Percentiles rank a stretch among this genome's conserved stretches.
phyloP scores from a whole-genome alignment of 2,888 invertebrate genomes.

The Hypsopygia costalis region DNA sequence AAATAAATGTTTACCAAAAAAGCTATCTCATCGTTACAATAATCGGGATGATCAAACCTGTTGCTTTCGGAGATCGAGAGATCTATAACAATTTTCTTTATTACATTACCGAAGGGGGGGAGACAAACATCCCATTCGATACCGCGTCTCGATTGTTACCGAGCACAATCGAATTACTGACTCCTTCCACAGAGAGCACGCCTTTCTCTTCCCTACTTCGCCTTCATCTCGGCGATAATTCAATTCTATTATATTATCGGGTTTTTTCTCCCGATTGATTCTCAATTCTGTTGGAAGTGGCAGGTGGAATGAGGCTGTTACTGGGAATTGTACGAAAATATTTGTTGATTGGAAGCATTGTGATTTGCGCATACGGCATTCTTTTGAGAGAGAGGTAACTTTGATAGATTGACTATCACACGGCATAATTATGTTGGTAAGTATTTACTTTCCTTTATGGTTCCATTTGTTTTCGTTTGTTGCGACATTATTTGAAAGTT shows the following conservation, averaged over 20 bases:
- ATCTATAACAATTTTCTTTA: conserved; percentile 50
- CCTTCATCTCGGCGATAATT: conserved; percentile 74
- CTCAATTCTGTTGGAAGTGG: conserved; percentile 35
- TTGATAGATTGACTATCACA: too few relatives aligned
- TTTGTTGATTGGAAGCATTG: conserved; percentile 41
- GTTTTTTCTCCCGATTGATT: conserved; percentile 71
- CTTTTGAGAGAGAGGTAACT: not conserved
- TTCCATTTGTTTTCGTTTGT: too few relatives aligned
- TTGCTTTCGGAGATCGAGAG: conserved; percentile 43
- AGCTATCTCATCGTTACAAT: not conserved
- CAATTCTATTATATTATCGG: conserved; percentile 73
- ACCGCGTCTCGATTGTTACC: conserved; percentile 61
- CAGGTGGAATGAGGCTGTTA: conserved; percentile 34
- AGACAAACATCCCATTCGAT: conserved; percentile 56
- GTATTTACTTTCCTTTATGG: too few relatives aligned
- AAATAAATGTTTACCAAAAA: not conserved
- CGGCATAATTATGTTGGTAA: too few relatives aligned
- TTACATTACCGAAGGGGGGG: conserved; percentile 30
- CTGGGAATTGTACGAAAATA: conserved; percentile 39
- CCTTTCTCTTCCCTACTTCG: conserved; percentile 29
- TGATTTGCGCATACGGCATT: conserved; percentile 5
- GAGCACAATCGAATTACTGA: conserved; percentile 74
- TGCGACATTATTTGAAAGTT: too few relatives aligned
- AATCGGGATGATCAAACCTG: conserved; percentile 29
- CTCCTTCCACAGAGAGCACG: conserved; percentile 39